phyloP scores from a whole-genome alignment of 2,797 vertebrate species.

The Podarcis lilfordi region DNA sequence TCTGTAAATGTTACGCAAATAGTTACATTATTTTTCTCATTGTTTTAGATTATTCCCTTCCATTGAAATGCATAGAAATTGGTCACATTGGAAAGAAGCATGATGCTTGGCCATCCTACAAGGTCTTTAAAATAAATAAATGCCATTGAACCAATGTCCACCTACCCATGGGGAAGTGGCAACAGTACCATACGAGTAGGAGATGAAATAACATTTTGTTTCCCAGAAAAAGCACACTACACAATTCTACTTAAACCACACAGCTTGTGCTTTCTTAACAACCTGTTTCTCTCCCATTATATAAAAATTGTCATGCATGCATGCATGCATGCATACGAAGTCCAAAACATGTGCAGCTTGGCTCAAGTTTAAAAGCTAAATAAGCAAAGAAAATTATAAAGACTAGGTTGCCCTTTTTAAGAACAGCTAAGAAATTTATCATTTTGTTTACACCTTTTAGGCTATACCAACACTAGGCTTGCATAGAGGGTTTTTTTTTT shows the following conservation, averaged over 20 bases:
- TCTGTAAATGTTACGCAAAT: too few relatives aligned
- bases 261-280: background rate
- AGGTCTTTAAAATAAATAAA: background rate
- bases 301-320: background rate
- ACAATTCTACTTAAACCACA: background rate
- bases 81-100: background rate
- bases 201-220: background rate
- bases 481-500: background rate
- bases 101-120: background rate
- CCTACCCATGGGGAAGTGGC: background rate
- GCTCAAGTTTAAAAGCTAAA: constrained; percentile 1
- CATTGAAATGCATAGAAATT: too few relatives aligned
- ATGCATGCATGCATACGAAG: background rate
- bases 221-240: background rate
- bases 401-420: background rate
- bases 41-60: too few relatives aligned
- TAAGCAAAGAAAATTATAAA: constrained; percentile 1
- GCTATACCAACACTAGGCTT: background rate
- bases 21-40: too few relatives aligned
- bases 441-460: background rate
- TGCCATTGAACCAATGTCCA: background rate
- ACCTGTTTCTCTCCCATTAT: background rate
- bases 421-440: constrained; percentile 5
- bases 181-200: background rate
- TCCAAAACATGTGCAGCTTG: background rate